phyloP scores from a whole-genome alignment of 1,140 invertebrate species.

The Zelostemma sp. region DNA sequence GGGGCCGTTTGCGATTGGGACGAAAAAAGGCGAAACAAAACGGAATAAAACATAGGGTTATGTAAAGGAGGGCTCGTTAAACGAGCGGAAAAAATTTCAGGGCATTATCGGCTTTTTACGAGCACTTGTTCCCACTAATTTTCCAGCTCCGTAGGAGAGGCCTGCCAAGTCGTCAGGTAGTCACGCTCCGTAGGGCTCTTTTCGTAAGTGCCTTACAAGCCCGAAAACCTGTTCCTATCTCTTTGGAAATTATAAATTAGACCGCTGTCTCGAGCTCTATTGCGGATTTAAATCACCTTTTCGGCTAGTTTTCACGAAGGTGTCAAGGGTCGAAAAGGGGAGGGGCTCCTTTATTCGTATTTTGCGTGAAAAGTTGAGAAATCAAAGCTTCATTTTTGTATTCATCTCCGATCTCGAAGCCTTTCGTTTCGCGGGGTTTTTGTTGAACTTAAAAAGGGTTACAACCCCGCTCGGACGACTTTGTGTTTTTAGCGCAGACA shows the following conservation, averaged over 20 bases:
- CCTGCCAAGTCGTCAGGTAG: constrained; percentile 59
- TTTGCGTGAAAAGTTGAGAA: too few species aligned
- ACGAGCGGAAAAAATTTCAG: too few species aligned
- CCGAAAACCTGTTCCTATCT: constrained; percentile 60
- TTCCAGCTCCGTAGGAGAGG: constrained; percentile 45
- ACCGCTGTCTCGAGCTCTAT: constrained; percentile 38
- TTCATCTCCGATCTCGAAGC: too few species aligned
- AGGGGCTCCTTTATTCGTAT: too few species aligned
- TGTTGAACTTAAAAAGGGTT: constrained; percentile 11
- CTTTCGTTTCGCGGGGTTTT: not conserved
- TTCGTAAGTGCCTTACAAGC: constrained; percentile 44
- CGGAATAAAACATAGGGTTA: too few species aligned
- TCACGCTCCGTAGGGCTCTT: constrained; percentile 53
- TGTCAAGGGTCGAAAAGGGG: too few species aligned
- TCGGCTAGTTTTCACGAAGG: too few species aligned
- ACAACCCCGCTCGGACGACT: constrained; percentile 12
- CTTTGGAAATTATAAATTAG: constrained; percentile 54
- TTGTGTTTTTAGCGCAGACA: constrained; percentile 23
- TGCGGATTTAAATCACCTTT: not conserved
- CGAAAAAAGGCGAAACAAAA: too few species aligned
- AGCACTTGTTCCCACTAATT: constrained; percentile 61
- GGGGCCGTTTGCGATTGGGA: too few species aligned
- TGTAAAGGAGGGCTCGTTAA: too few species aligned
- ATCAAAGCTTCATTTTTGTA: too few species aligned
- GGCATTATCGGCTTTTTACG: constrained; percentile 58